Conservation (phyloP, 2,797 vertebrate species). For the Petrocephalus sullivani region DNA sequence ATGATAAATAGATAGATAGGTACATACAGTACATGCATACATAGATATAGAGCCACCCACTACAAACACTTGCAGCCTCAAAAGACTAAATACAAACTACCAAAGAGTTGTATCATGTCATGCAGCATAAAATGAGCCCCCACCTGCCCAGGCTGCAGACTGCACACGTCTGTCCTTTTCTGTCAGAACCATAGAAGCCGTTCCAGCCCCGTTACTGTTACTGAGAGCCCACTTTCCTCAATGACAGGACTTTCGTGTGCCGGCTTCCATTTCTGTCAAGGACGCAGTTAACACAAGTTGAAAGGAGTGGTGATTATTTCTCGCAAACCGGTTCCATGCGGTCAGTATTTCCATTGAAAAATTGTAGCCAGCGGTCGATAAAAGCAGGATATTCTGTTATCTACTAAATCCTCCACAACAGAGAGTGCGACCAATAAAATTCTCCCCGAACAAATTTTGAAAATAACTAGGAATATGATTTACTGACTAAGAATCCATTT, state of each 20-base stretch:
- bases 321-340: neutral
- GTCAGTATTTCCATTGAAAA: neutral
- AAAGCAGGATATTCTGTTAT: neutral
- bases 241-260: neutral
- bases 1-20: too few species aligned
- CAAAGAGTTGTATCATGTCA: neutral
- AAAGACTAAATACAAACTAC: neutral
- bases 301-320: constrained; percentile 4
- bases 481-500: neutral
- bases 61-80: neutral
- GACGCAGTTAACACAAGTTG: constrained; percentile 2
- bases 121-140: neutral
- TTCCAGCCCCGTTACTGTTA: neutral
- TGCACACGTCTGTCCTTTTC: neutral
- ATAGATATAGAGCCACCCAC: neutral
- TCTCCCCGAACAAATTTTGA: neutral
- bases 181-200: neutral
- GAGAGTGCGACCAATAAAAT: neutral
- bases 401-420: neutral
- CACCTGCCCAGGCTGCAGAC: neutral
- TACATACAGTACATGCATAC: too few species aligned
- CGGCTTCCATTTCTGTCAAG: neutral
- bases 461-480: neutral
- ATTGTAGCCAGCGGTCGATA: neutral
- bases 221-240: neutral